These are phyloP conservation scores for Smittia sp. DNA, from an alignment of 2,888 invertebrate species.

Conservation along the genomic window DNA sequence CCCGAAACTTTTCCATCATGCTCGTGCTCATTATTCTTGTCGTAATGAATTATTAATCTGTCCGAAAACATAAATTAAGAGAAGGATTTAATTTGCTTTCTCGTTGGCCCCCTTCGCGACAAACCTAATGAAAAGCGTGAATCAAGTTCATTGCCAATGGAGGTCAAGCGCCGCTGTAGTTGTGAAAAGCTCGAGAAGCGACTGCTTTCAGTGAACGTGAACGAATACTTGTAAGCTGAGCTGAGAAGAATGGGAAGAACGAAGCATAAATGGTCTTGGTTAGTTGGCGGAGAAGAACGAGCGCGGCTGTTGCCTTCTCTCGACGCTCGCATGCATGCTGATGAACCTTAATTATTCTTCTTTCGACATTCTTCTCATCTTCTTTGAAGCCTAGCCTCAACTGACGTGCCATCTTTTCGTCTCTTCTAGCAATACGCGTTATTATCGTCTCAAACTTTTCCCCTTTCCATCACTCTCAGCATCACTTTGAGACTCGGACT, in stretches of 20 bases:
- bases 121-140: conserved; percentile 5
- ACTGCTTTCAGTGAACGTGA: background rate
- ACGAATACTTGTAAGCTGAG: background rate
- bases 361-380: background rate
- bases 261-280: background rate
- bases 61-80: background rate
- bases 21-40: conserved; percentile 4
- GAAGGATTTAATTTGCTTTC: conserved; percentile 1
- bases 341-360: conserved; percentile 32
- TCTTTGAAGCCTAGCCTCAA: background rate
- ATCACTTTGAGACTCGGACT: background rate
- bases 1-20: background rate
- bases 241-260: background rate
- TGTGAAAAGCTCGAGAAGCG: background rate
- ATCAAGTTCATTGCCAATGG: conserved; percentile 40
- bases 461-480: background rate
- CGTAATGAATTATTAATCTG: conserved; percentile 10
- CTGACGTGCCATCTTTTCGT: background rate
- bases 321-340: background rate
- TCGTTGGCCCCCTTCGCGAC: background rate
- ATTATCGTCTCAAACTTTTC: conserved; percentile 7
- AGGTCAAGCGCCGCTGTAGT: conserved; percentile 23
- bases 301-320: background rate
- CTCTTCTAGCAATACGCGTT: background rate
- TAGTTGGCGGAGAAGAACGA: background rate